Percentiles rank a stretch among this genome's conserved stretches.
Conservation (phyloP, 1,140 invertebrate genomes). For the Aphelenchoides besseyi region DNA sequence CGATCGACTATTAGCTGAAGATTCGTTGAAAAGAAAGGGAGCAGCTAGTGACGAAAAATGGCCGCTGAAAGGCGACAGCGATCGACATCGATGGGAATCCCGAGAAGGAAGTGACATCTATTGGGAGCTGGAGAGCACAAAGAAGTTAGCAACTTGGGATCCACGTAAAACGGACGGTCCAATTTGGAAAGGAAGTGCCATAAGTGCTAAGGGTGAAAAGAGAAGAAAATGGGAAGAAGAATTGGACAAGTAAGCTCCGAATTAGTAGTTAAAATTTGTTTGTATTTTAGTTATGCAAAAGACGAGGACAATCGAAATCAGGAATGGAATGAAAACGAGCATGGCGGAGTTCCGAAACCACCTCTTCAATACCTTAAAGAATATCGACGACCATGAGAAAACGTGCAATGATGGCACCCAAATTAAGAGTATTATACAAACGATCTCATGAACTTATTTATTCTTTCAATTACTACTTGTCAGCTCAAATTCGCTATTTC, state of each 20-base stretch:
- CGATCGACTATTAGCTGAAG: background rate
- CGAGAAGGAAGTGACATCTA: conserved; percentile 5
- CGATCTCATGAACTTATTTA: too few species aligned
- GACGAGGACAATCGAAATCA: background rate
- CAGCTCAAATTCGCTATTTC: too few species aligned
- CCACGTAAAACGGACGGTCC: background rate
- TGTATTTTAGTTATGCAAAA: too few species aligned
- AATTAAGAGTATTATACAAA: too few species aligned
- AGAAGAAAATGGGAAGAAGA: background rate
- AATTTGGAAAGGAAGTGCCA: background rate
- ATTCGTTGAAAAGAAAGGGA: conserved; percentile 8
- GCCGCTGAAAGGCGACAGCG: background rate
- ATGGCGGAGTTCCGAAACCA: conserved; percentile 5
- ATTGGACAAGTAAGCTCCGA: background rate
- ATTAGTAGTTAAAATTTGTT: too few species aligned
- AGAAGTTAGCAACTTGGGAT: conserved; percentile 7
- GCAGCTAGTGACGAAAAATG: background rate
- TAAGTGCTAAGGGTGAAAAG: background rate
- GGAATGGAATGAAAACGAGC: background rate
- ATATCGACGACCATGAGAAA: background rate
- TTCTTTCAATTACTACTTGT: too few species aligned
- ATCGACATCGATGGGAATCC: conserved; percentile 6
- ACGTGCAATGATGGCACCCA: too few species aligned
- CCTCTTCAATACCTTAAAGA: background rate
- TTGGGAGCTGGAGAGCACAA: background rate